A percentile compares a stretch with the other conserved stretches of the same genome.
These are phyloP conservation scores for Heliconius himera DNA, from an alignment of 1,140 invertebrate genomes.

Conservation along the genomic window DNA sequence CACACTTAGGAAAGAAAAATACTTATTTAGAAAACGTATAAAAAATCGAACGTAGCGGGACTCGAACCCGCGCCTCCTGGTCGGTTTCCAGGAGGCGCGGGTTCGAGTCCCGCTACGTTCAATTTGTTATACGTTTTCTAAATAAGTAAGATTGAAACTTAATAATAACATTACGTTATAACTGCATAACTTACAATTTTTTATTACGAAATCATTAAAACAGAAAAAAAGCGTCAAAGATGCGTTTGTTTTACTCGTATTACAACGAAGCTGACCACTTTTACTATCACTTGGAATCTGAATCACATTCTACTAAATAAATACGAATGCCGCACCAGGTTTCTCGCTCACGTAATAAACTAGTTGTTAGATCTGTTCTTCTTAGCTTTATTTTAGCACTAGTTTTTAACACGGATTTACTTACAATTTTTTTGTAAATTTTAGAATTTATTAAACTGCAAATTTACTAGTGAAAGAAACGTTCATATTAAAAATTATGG, in stretches of 20 bases:
- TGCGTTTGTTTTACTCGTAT: constrained; percentile 30
- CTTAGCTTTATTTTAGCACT: neutral
- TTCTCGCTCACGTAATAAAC: constrained; percentile 15
- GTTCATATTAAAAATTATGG: too few species aligned
- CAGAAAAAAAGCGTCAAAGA: neutral
- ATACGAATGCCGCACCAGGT: neutral
- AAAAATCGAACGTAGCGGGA: too few species aligned
- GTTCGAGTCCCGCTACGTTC: too few species aligned
- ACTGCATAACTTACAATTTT: too few species aligned
- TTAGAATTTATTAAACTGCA: too few species aligned
- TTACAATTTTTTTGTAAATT: neutral
- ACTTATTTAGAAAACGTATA: too few species aligned
- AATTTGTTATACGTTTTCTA: too few species aligned
- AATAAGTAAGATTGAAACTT: neutral
- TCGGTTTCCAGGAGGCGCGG: too few species aligned
- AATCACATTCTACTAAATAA: constrained; percentile 25
- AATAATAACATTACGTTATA: neutral
- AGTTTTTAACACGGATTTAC: neutral
- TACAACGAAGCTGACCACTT: constrained; percentile 33
- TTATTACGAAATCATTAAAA: neutral
- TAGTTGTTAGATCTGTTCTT: constrained; percentile 8
- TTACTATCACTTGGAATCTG: constrained; percentile 36
- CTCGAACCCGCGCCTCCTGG: too few species aligned
- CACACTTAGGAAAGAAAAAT: too few species aligned
- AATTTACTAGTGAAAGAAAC: too few species aligned